These are phyloP conservation scores for Drosophila tripunctata DNA, from an alignment of 2,888 invertebrate species.

Conservation along the genomic window DNA sequence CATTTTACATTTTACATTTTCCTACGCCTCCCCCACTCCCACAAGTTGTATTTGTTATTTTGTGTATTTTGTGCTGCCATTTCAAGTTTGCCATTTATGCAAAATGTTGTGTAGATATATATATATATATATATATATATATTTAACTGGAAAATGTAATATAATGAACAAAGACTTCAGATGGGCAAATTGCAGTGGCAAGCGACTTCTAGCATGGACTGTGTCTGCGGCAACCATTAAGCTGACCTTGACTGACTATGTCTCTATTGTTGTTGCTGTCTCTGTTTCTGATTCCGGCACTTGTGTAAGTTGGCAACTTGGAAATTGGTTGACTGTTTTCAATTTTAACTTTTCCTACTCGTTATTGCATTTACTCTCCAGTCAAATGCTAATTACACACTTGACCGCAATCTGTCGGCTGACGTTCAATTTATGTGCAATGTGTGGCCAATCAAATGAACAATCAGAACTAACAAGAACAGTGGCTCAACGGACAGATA, in stretches of 20 bases:
- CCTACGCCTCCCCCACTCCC: no score
- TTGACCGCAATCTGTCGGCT: conserved; percentile 28
- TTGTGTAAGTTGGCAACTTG: background rate
- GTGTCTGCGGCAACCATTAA: conserved; percentile 34
- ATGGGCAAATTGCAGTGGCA: conserved; percentile 7
- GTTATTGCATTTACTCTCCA: conserved; percentile 12
- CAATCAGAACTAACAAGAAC: background rate
- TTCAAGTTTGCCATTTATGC: conserved; percentile 21
- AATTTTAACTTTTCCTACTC: conserved; percentile 21
- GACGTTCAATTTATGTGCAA: conserved; percentile 30
- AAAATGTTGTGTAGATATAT: conserved; percentile 22
- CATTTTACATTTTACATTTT: conserved; percentile 7
- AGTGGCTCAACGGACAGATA: conserved; percentile 1
- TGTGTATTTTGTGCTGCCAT: conserved; percentile 5
- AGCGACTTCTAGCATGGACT: conserved; percentile 5
- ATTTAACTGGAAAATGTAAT: conserved; percentile 14
- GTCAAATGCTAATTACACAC: conserved; percentile 43
- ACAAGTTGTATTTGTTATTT: background rate
- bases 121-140: no score
- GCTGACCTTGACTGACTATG: conserved; percentile 37
- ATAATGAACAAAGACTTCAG: conserved; percentile 7
- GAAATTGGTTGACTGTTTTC: conserved; percentile 8
- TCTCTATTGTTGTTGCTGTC: background rate
- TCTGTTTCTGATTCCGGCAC: background rate
- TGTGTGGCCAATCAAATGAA: conserved; percentile 27